These are phyloP conservation scores for Mobula hypostoma DNA, from an alignment of 2,113 vertebrate genomes.

Conservation along the genomic window DNA sequence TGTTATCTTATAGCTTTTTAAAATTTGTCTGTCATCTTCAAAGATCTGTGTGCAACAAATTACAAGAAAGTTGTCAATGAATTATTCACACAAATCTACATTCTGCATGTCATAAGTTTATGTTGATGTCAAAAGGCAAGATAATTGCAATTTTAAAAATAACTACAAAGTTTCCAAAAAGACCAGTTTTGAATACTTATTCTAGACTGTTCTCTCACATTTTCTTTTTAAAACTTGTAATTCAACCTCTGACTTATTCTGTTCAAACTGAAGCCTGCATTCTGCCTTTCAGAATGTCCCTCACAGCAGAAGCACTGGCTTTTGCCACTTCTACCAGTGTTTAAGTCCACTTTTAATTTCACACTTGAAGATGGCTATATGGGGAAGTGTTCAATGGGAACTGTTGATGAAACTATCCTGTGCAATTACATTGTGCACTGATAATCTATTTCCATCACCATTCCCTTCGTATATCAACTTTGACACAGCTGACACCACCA, in stretches of 20 bases:
- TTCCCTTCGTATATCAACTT: too few relatives aligned
- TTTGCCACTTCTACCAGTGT: not conserved
- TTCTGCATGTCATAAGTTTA: not conserved
- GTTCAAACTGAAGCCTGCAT: not conserved
- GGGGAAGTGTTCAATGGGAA: not conserved
- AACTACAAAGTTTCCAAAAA: not conserved
- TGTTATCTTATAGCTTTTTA: not conserved
- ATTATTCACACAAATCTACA: not conserved
- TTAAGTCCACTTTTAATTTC: not conserved
- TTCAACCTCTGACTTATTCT: not conserved
- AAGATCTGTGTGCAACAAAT: not conserved
- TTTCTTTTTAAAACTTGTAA: not conserved
- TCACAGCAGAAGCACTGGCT: not conserved
- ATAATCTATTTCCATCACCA: too few relatives aligned
- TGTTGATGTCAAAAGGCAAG: not conserved
- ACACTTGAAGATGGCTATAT: not conserved
- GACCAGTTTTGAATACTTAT: not conserved
- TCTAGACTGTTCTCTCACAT: too few relatives aligned
- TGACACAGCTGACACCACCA: too few relatives aligned
- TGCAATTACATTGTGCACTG: not conserved
- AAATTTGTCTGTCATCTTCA: not conserved
- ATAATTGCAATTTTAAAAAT: not conserved
- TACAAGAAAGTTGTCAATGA: not conserved
- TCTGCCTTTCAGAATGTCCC: not conserved
- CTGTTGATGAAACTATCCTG: not conserved